These are phyloP conservation scores for Erpornis zantholeuca DNA, from an alignment of 2,113 vertebrate species.

Conservation along the genomic window DNA sequence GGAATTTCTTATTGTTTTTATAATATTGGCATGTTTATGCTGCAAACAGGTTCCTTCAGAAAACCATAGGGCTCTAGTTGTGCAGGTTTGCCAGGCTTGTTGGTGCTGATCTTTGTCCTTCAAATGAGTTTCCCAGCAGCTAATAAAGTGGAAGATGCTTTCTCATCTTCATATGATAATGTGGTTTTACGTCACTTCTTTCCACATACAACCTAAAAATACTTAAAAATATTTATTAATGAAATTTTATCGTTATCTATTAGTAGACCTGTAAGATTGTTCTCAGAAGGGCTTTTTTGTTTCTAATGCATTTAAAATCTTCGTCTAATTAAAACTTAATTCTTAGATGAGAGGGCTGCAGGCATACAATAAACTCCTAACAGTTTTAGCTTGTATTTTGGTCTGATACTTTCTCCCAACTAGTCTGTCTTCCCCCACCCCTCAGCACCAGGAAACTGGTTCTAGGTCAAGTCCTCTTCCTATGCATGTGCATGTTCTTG, in stretches of 20 bases:
- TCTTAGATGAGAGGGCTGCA: neutral
- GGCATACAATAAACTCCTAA: neutral
- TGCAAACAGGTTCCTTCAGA: neutral
- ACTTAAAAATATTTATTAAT: neutral
- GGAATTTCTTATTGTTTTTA: neutral
- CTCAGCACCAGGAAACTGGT: neutral
- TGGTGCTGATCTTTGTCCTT: neutral
- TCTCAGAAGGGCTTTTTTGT: neutral
- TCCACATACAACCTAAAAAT: neutral
- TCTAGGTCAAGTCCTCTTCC: neutral
- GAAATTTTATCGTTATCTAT: neutral
- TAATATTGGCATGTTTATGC: neutral
- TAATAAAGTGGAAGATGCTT: neutral
- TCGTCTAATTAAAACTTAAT: neutral
- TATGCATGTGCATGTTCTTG: neutral
- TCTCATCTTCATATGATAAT: neutral
- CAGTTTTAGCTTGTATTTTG: neutral
- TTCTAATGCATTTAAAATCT: neutral
- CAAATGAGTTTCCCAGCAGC: neutral
- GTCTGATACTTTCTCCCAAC: neutral
- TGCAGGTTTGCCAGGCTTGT: neutral
- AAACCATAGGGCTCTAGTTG: neutral
- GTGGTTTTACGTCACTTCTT: neutral
- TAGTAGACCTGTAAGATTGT: neutral
- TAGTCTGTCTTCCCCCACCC: neutral